Evolutionary conservation across 2,888 invertebrate species (phyloP), one percentile per base, ranked within the genome.

Genomic region (Diplolepis rosae): DNA sequence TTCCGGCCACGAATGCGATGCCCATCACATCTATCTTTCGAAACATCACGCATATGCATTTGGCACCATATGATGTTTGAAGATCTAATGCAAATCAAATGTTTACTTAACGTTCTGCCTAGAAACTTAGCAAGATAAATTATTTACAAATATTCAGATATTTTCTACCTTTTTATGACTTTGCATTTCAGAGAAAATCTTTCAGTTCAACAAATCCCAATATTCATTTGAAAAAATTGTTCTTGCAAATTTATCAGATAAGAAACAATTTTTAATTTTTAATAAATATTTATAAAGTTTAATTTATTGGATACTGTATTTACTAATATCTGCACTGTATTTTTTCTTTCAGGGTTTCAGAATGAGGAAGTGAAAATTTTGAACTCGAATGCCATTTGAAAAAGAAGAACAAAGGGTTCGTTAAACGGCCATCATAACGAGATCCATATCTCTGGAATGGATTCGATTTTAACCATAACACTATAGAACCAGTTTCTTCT

Each of bases 1-100:
- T 61, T 61, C 61, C 61, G 61, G 61, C 61, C 61, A 61, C 39
- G 61, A 39, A 61, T 61, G 39, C 61, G 24, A 24, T 61, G 61
- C 24, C 39, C 39, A 35, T 39, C 39, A 39, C 61, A 61, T 61
- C 22, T 7, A 61, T 61, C n/a, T 61, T 56, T 39, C 24, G 7
- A 22, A 18, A 28, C 28, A 30, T 32, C 22, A 32, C 32, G 30
- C 30, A 30, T 13, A 30, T 54, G 15, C 30, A 11, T 54, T n/a
- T 30, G 3, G 18, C 32, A 54, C 54, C 30, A 54, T 18, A 30
- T 54, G 27, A 27, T 28, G 24, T 52, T 27, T 52, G 27, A 52
- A 27, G 28, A 27, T 52, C 27, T 52, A 27, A 27, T 52, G 27
- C 13, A 52, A 27, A 27, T 52, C n/a, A n/a, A 27, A 27, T 3